Base-by-base conservation (phyloP, 2,797 vertebrate genomes). In the Tapirus indicus region DNA sequence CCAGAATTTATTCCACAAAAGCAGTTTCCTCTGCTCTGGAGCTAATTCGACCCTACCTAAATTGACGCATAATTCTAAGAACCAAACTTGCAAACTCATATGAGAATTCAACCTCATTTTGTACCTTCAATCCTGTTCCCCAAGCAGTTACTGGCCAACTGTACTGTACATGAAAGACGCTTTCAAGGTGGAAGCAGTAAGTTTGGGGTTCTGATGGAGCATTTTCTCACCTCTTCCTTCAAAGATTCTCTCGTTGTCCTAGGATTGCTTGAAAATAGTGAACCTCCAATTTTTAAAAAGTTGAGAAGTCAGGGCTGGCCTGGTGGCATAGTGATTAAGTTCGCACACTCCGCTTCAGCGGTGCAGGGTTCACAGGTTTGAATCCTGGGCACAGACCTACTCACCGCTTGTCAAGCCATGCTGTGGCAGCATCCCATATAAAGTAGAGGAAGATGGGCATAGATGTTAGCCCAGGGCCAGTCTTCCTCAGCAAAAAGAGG, bases 231-330 rank as follows among this genome's bases (percentile, higher is more conserved):
- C 17, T 89, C 56, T 47, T 66, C 47, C 18, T 86, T 68, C 27
- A 71, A 77, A 88, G 20, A 54, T 12, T 71, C 35, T 84, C 72
- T 91, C 68, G n/a, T 79, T 89, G 91, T 83, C 38, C 23, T n/a
- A 14, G 9, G 32, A 93, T 29, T 88, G 32, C 92, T 91, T 86
- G 72, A 75, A 94, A 93, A 92, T 23, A 56, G 58, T 60, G 41
- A 95, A 60, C 38, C 54, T 16, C 29, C n/a, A 29, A 47, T 71
- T 69, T 79, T 29, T n/a, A 58, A 75, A 78, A 77, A 38, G 23
- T n/a, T 74, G 64, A 27, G 27, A 58, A 17, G 18, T 35, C 44
- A 2, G 38, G 38, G 38, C 38, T 38, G 38, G 38, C 38, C 38
- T 4, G 38, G 38, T 38, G 38, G 38, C 38, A 4, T 38, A 38